A percentile compares a stretch with the other conserved stretches of the same genome.
Evolutionary conservation across 2,113 vertebrate genomes (phyloP).

Genomic region (Merops nubicus): DNA sequence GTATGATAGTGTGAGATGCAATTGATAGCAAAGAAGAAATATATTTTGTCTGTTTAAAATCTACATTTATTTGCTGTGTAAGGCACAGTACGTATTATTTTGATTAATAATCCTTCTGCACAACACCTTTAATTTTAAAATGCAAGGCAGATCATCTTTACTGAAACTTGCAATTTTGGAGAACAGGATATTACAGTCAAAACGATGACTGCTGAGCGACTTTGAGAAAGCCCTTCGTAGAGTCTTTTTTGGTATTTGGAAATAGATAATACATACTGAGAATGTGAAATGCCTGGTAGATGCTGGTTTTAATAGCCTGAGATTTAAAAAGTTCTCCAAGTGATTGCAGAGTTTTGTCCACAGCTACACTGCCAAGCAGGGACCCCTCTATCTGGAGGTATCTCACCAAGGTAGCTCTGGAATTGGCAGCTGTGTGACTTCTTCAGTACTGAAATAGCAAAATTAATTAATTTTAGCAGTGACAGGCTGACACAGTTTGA

Average conservation of each 20-base stretch:
- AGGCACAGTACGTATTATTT: neutral
- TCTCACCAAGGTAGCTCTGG: neutral
- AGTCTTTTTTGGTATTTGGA: neutral
- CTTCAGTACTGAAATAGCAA: neutral
- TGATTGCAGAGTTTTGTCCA: neutral
- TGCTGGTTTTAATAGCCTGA: neutral
- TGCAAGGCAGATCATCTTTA: neutral
- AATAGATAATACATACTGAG: neutral
- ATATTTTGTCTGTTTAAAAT: neutral
- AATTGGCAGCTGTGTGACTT: neutral
- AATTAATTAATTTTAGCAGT: neutral
- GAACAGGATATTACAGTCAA: neutral
- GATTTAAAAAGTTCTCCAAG: neutral
- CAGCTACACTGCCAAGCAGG: neutral
- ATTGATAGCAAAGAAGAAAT: neutral
- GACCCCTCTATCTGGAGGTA: neutral
- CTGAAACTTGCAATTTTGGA: neutral
- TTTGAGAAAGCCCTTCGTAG: neutral
- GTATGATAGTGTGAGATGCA: neutral
- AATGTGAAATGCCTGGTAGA: neutral
- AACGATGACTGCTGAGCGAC: neutral
- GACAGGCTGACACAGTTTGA: neutral
- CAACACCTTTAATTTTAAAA: neutral
- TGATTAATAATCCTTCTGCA: neutral
- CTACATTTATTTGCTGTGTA: neutral